phyloP scores from a whole-genome alignment of 2,888 invertebrate genomes.

The Rotaria magnacalcarata region DNA sequence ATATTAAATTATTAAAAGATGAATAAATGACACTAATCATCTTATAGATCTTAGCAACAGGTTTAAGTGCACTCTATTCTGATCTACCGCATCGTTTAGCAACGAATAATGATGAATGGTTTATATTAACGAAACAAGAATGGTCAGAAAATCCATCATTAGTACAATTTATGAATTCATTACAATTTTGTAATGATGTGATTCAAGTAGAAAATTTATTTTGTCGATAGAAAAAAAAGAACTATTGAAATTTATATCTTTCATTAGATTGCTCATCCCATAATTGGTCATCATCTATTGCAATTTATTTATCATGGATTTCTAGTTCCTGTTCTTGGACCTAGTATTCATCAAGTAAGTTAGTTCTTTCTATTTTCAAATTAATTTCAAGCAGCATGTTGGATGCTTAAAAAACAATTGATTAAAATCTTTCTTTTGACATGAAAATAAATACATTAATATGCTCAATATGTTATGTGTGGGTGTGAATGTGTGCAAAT shows the following conservation, averaged over 20 bases:
- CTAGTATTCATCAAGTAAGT: slow-evolving; percentile 80
- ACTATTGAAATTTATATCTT: background rate
- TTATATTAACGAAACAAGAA: slow-evolving; percentile 69
- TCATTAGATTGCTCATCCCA: slow-evolving; percentile 74
- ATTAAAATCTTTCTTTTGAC: background rate
- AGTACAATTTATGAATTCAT: slow-evolving; percentile 79
- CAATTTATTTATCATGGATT: slow-evolving; percentile 90
- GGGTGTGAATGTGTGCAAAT: background rate
- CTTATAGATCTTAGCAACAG: slow-evolving; percentile 67
- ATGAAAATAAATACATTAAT: background rate
- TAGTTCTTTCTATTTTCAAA: background rate
- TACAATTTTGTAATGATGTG: slow-evolving; percentile 94
- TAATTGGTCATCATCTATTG: slow-evolving; percentile 77
- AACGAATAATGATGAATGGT: slow-evolving; percentile 25
- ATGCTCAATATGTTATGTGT: background rate
- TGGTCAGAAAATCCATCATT: slow-evolving; percentile 82
- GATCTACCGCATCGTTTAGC: slow-evolving; percentile 69
- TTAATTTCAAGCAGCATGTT: background rate
- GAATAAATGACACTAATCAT: background rate
- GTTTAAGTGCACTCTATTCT: slow-evolving; percentile 87
- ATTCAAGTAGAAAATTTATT: slow-evolving; percentile 65
- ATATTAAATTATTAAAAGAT: no score
- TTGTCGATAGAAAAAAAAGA: background rate
- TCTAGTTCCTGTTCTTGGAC: slow-evolving; percentile 85
- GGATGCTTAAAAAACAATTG: background rate